A percentile compares a stretch with the other conserved stretches of the same genome.
These are phyloP conservation scores for Chydorus sphaericus DNA, from an alignment of 2,888 invertebrate genomes.

Conservation along the genomic window DNA sequence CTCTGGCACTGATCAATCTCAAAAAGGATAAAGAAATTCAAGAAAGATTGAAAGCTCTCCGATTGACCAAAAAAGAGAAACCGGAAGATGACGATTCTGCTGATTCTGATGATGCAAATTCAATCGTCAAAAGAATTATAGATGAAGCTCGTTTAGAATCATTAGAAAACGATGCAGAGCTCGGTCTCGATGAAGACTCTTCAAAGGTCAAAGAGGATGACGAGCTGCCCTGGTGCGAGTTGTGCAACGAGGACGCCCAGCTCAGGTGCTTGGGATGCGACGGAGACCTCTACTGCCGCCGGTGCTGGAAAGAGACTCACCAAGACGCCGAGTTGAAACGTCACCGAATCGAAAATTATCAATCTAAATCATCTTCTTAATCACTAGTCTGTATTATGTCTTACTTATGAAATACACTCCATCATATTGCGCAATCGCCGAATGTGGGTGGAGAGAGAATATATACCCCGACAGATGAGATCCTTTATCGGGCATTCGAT, in stretches of 20 bases:
- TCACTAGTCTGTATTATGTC: background rate
- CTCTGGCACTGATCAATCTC: background rate
- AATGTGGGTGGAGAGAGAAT: no score
- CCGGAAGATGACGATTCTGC: conserved; percentile 13
- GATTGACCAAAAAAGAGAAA: background rate
- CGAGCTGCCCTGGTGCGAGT: conserved; percentile 66
- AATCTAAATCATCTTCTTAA: background rate
- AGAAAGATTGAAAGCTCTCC: background rate
- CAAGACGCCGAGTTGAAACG: conserved; percentile 29
- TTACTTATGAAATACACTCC: background rate
- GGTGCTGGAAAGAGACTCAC: conserved; percentile 57
- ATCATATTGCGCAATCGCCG: background rate
- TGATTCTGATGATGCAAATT: background rate
- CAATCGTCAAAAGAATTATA: conserved; percentile 10
- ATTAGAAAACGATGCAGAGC: conserved; percentile 2
- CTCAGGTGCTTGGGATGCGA: conserved; percentile 60
- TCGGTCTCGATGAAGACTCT: conserved; percentile 18
- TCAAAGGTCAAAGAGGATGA: conserved; percentile 12
- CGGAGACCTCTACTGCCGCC: conserved; percentile 61
- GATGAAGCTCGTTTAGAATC: background rate
- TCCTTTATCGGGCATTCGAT: no score
- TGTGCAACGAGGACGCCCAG: conserved; percentile 67
- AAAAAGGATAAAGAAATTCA: conserved; percentile 11
- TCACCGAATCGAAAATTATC: background rate
- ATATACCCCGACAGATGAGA: no score